Percentiles rank a stretch among this genome's conserved stretches.
Evolutionary conservation across 2,113 vertebrate genomes (phyloP).

Genomic region (Climacteris rufus): DNA sequence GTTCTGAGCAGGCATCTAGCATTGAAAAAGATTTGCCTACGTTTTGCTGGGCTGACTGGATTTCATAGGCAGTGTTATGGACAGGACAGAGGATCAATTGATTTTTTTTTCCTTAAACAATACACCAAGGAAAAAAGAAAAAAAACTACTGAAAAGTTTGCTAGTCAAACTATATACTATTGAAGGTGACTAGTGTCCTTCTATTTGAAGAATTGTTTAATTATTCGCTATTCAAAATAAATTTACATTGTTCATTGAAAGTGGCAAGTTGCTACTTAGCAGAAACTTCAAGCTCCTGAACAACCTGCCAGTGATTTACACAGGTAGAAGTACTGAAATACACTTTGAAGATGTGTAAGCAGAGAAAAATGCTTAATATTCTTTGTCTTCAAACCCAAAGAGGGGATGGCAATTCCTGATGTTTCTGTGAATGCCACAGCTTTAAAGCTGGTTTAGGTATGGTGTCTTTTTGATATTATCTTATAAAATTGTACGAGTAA

Average conservation of each 20-base stretch:
- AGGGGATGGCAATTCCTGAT: not conserved
- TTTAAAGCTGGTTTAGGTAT: not conserved
- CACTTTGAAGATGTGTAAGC: not conserved
- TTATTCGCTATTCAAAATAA: not conserved
- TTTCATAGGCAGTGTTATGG: not conserved
- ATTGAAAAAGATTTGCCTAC: not conserved
- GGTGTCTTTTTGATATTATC: not conserved
- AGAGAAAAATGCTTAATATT: not conserved
- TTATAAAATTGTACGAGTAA: not conserved
- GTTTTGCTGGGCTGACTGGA: not conserved
- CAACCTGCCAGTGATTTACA: not conserved
- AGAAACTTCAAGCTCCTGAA: not conserved
- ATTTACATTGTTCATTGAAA: not conserved
- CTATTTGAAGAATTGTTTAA: not conserved
- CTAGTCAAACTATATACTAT: not conserved
- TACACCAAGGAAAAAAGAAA: fast-evolving
- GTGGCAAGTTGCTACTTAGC: not conserved
- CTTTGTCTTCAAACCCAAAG: not conserved
- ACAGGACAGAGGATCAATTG: not conserved
- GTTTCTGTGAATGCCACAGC: not conserved
- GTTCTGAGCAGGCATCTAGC: not conserved
- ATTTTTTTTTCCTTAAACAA: not conserved
- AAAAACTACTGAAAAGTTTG: not conserved
- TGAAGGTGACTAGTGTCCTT: not conserved
- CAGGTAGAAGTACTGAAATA: not conserved